Base-by-base conservation (phyloP, 2,888 invertebrate genomes). In the Phlogophora meticulosa region DNA sequence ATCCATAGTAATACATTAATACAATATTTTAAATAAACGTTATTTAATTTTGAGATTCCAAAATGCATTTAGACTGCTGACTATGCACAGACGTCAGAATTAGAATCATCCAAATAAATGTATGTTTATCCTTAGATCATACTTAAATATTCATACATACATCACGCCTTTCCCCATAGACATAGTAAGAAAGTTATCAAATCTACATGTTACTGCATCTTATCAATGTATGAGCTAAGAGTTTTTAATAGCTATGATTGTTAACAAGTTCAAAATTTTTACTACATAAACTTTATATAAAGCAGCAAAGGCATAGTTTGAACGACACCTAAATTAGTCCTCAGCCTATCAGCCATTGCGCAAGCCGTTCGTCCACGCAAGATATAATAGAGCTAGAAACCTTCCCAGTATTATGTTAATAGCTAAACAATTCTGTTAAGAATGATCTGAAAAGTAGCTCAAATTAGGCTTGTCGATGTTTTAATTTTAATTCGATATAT, bases 171-270 rank as follows among this genome's bases (percentile, higher is more conserved):
- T 11, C 36, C n/a, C 11, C 38, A 32, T 11, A 36, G 5, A 20
- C 4, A n/a, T 45, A 45, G 2, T 17, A n/a, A 46, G 20, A 38
- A n/a, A 32, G 13, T 28, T 38, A 22, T 28, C 0, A 63, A 38
- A 10, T 22, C 32, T 7, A 48, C 0, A 13, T 20, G 36, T n/a
- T 13, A 13, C 7, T 32, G 28, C 63, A 28, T 9, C 49, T 49
- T 36, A 20, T 22, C 7, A 24, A 20, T 2, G 20, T 52, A 48
- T 24, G 5, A 24, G 4, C 5, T 68, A 10, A 28, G 20, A 36
- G 17, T 28, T 43, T 28, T 36, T 36, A 10, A 68, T 55, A 36
- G 20, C 24, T 43, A n/a, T 68, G 11, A 53, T 32, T 28, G 24
- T 11, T 24, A 42, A 68, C 1, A 36, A 15, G n/a, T 28, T 17